Evolutionary conservation across 2,888 invertebrate species (phyloP).

Genomic region (Lepeophtheirus nordmannii): DNA sequence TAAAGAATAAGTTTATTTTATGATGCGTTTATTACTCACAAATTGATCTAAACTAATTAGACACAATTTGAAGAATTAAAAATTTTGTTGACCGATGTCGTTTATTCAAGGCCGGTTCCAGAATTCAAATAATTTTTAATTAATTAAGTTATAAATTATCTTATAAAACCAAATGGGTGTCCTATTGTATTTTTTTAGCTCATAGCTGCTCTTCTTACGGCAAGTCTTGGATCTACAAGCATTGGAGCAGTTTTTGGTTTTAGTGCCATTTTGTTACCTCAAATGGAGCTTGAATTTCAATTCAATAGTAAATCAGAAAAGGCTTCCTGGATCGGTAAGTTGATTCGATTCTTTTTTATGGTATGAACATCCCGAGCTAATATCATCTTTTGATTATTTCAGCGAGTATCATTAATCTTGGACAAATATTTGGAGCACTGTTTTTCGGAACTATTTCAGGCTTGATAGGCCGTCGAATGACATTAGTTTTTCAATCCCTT

Average conservation of each 20-base stretch:
- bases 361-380: neutral
- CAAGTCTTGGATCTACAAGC: constrained; percentile 3
- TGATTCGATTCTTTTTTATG: no score
- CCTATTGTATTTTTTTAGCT: no score
- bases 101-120: no score
- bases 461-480: neutral
- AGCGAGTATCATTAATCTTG: constrained; percentile 11
- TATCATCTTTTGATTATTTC: neutral
- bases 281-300: constrained; percentile 2
- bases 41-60: no score
- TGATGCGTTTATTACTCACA: no score
- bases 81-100: no score
- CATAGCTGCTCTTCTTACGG: neutral
- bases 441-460: neutral
- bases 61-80: no score
- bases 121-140: no score
- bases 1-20: no score
- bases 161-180: no score
- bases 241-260: constrained; percentile 21
- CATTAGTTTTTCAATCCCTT: neutral
- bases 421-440: constrained; percentile 6
- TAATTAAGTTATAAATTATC: no score
- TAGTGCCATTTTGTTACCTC: constrained; percentile 18
- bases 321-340: constrained; percentile 17
- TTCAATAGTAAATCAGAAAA: neutral